These are phyloP conservation scores for Cheilosia pagana DNA, from an alignment of 2,888 invertebrate genomes.

Conservation along the genomic window DNA sequence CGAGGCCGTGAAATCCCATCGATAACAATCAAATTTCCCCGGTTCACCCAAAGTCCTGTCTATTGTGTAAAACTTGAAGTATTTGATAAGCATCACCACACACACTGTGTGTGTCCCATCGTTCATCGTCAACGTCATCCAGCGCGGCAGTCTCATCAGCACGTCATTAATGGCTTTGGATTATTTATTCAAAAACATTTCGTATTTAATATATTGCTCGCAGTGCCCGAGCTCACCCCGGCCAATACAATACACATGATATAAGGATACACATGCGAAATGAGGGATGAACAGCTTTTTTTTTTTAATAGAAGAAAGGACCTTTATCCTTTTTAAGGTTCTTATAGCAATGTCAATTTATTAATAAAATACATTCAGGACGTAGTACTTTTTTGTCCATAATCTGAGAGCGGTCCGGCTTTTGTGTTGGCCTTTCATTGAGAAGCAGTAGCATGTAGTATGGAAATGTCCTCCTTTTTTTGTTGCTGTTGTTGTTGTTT, in stretches of 20 bases:
- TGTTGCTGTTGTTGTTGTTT: constrained; percentile 21
- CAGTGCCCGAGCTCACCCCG: not conserved
- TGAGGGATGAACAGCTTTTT: constrained; percentile 28
- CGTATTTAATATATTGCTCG: constrained; percentile 53
- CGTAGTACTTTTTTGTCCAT: constrained; percentile 40
- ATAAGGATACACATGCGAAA: not conserved
- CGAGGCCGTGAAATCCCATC: constrained; percentile 20
- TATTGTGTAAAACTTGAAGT: not conserved
- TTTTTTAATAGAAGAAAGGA: constrained; percentile 40
- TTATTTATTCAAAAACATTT: constrained; percentile 72
- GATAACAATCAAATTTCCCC: constrained; percentile 37
- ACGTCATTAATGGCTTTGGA: constrained; percentile 68
- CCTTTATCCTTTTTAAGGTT: constrained; percentile 59
- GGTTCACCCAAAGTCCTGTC: constrained; percentile 7
- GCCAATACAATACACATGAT: not conserved
- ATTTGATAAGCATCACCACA: constrained; percentile 19
- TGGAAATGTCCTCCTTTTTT: constrained; percentile 35
- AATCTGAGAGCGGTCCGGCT: constrained; percentile 27
- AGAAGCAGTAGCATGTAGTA: not conserved
- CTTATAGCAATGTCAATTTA: constrained; percentile 56
- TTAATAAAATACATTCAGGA: constrained; percentile 56
- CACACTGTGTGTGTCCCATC: constrained; percentile 39
- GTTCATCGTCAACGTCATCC: constrained; percentile 61
- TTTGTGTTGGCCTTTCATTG: constrained; percentile 18
- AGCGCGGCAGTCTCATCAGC: constrained; percentile 31